Evolutionary conservation across 1,140 invertebrate genomes (phyloP).

Genomic region (Brachionus calyciflorus): DNA sequence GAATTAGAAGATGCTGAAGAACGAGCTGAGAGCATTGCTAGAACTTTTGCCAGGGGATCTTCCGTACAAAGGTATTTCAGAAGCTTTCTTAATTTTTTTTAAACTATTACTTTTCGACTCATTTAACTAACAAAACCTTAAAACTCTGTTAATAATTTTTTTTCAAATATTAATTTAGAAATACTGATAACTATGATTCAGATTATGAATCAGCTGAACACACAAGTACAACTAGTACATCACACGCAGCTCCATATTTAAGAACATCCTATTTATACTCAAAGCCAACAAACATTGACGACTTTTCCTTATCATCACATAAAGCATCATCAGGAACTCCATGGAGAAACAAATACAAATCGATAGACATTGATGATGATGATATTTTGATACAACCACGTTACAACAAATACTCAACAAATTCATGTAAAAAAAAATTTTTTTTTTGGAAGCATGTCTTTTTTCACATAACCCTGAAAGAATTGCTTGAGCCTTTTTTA

Average conservation of each 20-base stretch:
- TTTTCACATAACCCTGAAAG: background rate
- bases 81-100: background rate
- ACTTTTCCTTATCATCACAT: constrained; percentile 1
- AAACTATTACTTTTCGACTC: no score
- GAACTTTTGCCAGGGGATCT: constrained; percentile 23
- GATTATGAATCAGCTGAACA: constrained; percentile 16
- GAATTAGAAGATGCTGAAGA: constrained; percentile 46
- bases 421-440: constrained; percentile 10
- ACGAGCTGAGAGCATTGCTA: constrained; percentile 41
- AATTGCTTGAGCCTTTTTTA: no score
- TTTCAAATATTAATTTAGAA: constrained; percentile 9
- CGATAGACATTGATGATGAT: constrained; percentile 6
- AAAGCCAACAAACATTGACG: constrained; percentile 28
- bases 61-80: constrained; percentile 19
- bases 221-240: background rate
- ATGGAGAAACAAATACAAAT: constrained; percentile 27
- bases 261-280: constrained; percentile 37
- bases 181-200: constrained; percentile 37
- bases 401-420: constrained; percentile 13
- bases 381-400: constrained; percentile 22
- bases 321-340: constrained; percentile 7
- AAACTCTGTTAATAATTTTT: background rate
- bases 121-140: background rate
- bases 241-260: constrained; percentile 15
- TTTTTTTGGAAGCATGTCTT: no score